Evolutionary conservation across 2,113 vertebrate genomes (phyloP).

Genomic region (Plecturocebus donacophilus): DNA sequence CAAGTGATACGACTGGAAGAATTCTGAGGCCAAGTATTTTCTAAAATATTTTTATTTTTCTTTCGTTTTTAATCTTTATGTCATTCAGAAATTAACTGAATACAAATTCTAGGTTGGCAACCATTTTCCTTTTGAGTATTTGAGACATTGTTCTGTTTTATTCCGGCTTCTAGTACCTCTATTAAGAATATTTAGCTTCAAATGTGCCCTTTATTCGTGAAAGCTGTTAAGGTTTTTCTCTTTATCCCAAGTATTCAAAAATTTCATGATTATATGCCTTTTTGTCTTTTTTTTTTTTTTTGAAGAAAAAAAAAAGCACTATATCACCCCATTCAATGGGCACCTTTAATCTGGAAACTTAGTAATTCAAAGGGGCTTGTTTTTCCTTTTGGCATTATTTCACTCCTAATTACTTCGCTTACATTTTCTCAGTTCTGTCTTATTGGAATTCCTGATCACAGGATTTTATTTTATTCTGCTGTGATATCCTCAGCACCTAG

Average conservation of each 20-base stretch:
- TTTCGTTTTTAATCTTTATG: background rate
- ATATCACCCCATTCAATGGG: background rate
- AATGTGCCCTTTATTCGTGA: background rate
- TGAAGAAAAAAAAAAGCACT: too few relatives aligned
- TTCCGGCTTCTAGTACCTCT: background rate
- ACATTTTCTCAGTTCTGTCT: background rate
- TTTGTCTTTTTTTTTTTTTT: too few relatives aligned
- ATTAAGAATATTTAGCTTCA: background rate
- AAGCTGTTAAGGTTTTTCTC: background rate
- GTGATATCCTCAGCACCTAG: background rate
- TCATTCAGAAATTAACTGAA: background rate
- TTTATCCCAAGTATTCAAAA: background rate
- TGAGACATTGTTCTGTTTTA: background rate
- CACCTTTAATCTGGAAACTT: background rate
- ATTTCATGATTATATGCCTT: background rate
- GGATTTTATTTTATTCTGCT: background rate
- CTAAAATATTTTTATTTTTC: background rate
- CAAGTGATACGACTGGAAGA: background rate
- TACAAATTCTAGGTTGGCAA: background rate
- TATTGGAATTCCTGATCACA: background rate
- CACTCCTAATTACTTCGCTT: background rate
- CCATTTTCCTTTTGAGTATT: background rate
- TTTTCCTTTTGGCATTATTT: background rate
- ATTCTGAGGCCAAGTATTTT: background rate
- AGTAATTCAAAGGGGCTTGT: background rate